Conservation (phyloP, 1,140 invertebrate genomes). For the Hermatobates lingyangjiaoensis region DNA sequence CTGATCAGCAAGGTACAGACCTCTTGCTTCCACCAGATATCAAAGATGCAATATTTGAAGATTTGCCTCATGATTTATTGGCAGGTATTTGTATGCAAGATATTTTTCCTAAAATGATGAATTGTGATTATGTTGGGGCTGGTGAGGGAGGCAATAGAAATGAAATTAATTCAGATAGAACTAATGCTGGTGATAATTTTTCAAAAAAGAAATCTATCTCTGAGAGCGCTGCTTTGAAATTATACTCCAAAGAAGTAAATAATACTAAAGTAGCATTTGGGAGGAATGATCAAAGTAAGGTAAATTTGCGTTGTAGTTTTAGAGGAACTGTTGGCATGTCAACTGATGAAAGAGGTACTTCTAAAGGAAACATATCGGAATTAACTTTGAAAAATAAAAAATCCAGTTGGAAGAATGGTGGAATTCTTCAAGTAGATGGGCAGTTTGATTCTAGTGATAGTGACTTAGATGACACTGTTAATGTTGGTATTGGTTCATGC, state of each 20-base stretch:
- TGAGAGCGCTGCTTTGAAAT: not conserved
- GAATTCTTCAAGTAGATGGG: conserved; percentile 38
- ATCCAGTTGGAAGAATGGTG: conserved; percentile 16
- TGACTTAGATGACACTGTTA: conserved; percentile 6
- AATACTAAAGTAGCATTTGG: not conserved
- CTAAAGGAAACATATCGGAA: not conserved
- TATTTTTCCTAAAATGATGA: conserved; percentile 36
- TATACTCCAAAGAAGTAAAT: not conserved
- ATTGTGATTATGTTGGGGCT: conserved; percentile 25
- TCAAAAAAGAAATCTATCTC: not conserved
- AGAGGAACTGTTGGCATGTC: conserved; percentile 1
- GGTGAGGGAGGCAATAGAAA: conserved; percentile 2
- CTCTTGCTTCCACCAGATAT: conserved; percentile 58
- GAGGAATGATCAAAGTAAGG: not conserved
- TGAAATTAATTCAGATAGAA: not conserved
- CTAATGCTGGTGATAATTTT: not conserved
- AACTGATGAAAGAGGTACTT: not conserved
- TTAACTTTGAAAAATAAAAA: conserved; percentile 2
- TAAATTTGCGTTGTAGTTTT: conserved; percentile 3
- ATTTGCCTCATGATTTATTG: conserved; percentile 54
- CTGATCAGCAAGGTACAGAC: conserved; percentile 50
- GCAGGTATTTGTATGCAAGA: conserved; percentile 64
- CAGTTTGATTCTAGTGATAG: conserved; percentile 30
- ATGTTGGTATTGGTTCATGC: conserved; percentile 16
- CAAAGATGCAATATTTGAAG: conserved; percentile 64